Percentiles rank a stretch among this genome's conserved stretches.
These are phyloP conservation scores for Corapipo altera DNA, from an alignment of 2,113 vertebrate species.

Conservation along the genomic window DNA sequence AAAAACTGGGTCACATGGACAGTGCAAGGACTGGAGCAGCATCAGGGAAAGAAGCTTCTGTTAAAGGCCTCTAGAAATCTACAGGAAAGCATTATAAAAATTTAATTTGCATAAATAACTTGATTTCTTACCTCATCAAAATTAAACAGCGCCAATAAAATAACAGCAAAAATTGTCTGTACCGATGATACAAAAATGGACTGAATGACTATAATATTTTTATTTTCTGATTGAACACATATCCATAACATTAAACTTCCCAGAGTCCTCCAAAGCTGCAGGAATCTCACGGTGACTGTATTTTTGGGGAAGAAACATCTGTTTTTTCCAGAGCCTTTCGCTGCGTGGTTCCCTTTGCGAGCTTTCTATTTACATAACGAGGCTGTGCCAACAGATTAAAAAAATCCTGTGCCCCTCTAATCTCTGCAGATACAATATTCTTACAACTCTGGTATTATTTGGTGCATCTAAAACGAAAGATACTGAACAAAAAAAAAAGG, in stretches of 20 bases:
- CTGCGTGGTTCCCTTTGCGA: background rate
- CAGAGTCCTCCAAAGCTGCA: background rate
- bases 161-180: background rate
- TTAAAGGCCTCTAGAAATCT: slow-evolving; percentile 3
- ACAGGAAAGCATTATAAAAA: background rate
- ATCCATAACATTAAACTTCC: background rate
- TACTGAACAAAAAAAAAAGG: background rate
- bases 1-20: slow-evolving; percentile 65
- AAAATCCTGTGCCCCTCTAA: slow-evolving; percentile 52
- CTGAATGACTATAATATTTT: background rate
- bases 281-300: background rate
- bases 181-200: background rate
- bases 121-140: background rate
- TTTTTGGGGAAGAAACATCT: background rate
- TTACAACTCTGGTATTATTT: slow-evolving; percentile 12
- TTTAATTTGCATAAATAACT: background rate
- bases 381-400: slow-evolving; percentile 44
- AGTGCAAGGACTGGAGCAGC: slow-evolving; percentile 13
- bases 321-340: background rate
- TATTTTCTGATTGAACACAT: background rate
- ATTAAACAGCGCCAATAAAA: background rate
- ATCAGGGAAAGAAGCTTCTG: slow-evolving; percentile 27
- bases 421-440: slow-evolving; percentile 41
- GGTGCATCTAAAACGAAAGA: slow-evolving; percentile 27
- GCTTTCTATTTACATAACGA: slow-evolving; percentile 55